phyloP scores from a whole-genome alignment of 1,140 invertebrate species.

The Cryptotermes secundus region DNA sequence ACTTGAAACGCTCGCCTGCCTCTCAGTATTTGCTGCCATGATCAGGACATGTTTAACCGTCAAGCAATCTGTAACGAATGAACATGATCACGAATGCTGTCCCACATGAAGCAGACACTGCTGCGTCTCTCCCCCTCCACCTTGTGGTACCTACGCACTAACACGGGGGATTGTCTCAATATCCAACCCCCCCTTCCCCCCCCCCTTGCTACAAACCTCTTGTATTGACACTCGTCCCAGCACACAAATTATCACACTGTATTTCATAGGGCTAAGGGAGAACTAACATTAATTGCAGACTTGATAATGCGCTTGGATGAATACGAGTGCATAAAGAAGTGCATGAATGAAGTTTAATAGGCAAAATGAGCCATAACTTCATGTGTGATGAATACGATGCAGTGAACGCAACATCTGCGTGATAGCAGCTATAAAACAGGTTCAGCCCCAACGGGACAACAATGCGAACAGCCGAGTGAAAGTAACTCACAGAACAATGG shows the following conservation, averaged over 20 bases:
- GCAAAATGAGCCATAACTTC: neutral
- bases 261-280: neutral
- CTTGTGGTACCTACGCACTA: no score
- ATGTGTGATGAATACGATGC: neutral
- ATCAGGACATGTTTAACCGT: no score
- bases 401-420: neutral
- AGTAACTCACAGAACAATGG: neutral
- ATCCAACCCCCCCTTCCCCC: no score
- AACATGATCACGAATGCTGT: no score
- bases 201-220: no score
- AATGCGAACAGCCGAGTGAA: neutral
- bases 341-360: constrained; percentile 17
- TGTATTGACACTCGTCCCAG: neutral
- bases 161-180: no score
- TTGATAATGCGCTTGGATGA: neutral
- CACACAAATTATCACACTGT: neutral
- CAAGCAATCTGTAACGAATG: no score
- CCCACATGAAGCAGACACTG: no score
- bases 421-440: neutral
- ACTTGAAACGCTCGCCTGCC: no score
- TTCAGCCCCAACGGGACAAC: neutral
- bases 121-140: no score
- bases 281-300: neutral
- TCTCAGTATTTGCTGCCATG: no score
- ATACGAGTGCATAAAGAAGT: neutral